These are phyloP conservation scores for Sebastes flavidus DNA, from an alignment of 2,797 vertebrate species.

Conservation along the genomic window DNA sequence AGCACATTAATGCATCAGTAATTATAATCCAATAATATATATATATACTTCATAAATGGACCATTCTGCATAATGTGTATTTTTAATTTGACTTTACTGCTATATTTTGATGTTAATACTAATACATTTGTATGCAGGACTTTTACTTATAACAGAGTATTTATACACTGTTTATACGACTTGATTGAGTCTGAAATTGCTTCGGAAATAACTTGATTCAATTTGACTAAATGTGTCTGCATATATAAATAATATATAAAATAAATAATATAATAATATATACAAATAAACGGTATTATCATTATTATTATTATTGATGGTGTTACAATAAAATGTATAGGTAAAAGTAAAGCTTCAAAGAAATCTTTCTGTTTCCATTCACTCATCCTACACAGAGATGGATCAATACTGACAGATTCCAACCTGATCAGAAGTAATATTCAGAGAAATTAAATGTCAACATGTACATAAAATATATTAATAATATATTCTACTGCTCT, in stretches of 20 bases:
- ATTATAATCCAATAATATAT: too few relatives aligned
- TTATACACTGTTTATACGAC: too few relatives aligned
- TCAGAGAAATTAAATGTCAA: not conserved
- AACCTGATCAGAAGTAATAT: not conserved
- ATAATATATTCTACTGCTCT: not conserved
- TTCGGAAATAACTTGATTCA: too few relatives aligned
- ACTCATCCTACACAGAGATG: not conserved
- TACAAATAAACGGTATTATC: not conserved
- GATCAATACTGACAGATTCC: not conserved
- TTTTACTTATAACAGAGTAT: not conserved
- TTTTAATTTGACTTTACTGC: not conserved
- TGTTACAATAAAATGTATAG: not conserved
- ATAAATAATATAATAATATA: too few relatives aligned
- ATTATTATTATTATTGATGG: not conserved
- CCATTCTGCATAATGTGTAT: not conserved
- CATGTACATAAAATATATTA: not conserved
- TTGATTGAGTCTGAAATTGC: too few relatives aligned
- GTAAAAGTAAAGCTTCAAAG: not conserved
- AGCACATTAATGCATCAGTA: too few relatives aligned
- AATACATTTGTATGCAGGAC: not conserved
- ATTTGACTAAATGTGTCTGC: too few relatives aligned
- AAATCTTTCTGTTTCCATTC: not conserved
- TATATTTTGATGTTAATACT: not conserved
- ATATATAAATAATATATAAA: too few relatives aligned
- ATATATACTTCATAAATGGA: too few relatives aligned